Conservation (phyloP, 2,888 invertebrate genomes). For the Ophion ellenae region DNA sequence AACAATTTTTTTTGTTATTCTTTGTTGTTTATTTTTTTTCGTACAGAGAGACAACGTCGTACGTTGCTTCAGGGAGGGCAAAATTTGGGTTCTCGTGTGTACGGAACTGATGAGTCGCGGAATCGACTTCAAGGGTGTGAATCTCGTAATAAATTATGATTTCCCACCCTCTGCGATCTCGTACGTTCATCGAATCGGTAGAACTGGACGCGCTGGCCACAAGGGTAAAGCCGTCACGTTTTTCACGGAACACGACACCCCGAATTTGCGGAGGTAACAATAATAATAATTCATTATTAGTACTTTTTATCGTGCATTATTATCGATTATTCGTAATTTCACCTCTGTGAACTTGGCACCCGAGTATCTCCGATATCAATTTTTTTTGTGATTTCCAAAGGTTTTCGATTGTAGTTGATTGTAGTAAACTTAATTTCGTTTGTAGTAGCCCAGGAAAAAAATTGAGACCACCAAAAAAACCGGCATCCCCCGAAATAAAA, state of each 20-base stretch:
- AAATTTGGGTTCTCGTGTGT: slow-evolving; percentile 97
- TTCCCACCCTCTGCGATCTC: slow-evolving; percentile 95
- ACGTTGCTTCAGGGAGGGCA: slow-evolving; percentile 94
- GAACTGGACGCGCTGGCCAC: slow-evolving; percentile 97
- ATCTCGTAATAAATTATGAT: slow-evolving; percentile 98
- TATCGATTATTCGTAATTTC: neutral
- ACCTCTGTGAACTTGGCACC: too few species aligned
- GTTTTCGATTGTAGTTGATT: too few species aligned
- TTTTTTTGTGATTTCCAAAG: too few species aligned
- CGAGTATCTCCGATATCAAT: too few species aligned
- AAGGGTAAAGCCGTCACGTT: slow-evolving; percentile 96
- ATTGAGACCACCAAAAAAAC: too few species aligned
- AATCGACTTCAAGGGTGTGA: slow-evolving; percentile 98
- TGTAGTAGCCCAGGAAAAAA: too few species aligned
- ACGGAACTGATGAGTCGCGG: slow-evolving; percentile 98
- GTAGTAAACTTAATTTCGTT: too few species aligned
- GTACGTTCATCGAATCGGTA: slow-evolving; percentile 95
- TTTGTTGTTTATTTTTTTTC: slow-evolving; percentile 40
- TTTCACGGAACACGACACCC: slow-evolving; percentile 95
- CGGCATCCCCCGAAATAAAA: too few species aligned
- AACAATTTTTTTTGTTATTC: neutral
- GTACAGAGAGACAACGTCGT: slow-evolving; percentile 95
- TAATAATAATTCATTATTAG: neutral
- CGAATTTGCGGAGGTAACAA: slow-evolving; percentile 91
- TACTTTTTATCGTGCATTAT: too few species aligned